These are phyloP conservation scores for Myripristis murdjan DNA, from an alignment of 2,797 vertebrate genomes.

Conservation along the genomic window DNA sequence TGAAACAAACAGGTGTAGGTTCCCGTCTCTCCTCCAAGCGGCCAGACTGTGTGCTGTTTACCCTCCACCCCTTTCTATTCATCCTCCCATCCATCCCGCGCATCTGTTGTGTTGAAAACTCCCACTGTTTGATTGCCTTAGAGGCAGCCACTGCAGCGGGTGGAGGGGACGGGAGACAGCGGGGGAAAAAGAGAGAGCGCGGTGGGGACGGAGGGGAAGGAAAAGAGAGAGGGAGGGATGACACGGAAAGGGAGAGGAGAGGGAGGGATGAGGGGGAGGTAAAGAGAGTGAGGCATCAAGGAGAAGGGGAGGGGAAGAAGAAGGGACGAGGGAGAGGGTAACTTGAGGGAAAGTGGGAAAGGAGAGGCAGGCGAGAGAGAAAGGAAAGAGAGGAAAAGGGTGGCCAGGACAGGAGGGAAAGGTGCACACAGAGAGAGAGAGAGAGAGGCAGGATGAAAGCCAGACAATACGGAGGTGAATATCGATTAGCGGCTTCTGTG, in stretches of 20 bases:
- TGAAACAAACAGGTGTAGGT: slow-evolving; percentile 52
- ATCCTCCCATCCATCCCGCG: slow-evolving; percentile 64
- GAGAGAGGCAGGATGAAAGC: slow-evolving; percentile 21
- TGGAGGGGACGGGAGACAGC: slow-evolving; percentile 60
- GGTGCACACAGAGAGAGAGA: background rate
- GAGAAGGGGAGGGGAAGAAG: no score
- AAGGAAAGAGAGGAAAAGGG: background rate
- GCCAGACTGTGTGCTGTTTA: slow-evolving; percentile 38
- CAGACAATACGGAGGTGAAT: slow-evolving; percentile 33
- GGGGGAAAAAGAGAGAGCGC: slow-evolving; percentile 28
- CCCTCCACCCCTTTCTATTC: slow-evolving; percentile 60
- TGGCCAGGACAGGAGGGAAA: background rate
- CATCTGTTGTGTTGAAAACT: slow-evolving; percentile 77
- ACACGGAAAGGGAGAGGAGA: background rate
- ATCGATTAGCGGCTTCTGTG: slow-evolving; percentile 56
- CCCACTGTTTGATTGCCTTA: slow-evolving; percentile 79
- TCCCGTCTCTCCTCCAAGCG: slow-evolving; percentile 45
- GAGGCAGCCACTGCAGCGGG: slow-evolving; percentile 65
- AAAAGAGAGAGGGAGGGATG: slow-evolving; percentile 2
- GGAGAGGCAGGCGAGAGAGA: no score
- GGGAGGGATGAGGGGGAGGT: background rate
- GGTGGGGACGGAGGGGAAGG: slow-evolving; percentile 15
- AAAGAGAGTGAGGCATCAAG: background rate
- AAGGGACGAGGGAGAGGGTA: background rate
- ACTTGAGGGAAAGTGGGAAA: background rate